Base-by-base conservation (phyloP, 1,140 invertebrate genomes). In the Phocides pigmalion region DNA sequence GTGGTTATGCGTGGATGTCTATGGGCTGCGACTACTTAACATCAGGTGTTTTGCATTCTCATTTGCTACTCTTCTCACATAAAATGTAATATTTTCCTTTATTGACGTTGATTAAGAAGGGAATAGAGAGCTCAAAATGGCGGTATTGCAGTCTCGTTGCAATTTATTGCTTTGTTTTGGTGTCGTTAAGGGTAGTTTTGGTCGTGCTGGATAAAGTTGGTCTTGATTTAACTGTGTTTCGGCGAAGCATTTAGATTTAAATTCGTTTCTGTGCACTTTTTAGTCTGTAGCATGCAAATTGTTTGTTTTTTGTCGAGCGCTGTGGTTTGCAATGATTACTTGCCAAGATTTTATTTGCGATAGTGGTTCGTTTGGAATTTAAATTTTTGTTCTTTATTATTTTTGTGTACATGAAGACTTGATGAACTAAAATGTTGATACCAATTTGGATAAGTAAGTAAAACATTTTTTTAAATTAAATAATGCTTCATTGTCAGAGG, bases 101-200 rank as follows among this genome's bases (percentile, higher is more conserved):
- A 6, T 12, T 39, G n/a, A 25, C 41, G 9, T 9, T 16, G 44
- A 39, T 54, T 64, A 54, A 12, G 51, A 47, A 32, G 16, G 50
- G 50, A 42, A 64, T 42, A 53, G 42, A 28, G 25, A n/a, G 1
- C 5, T 28, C 3, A 56, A 50, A 64, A 39, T 56, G 0, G 20
- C 1, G 12, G 44, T 19, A 47, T 47, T 4, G 14, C n/a, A 25
- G n/a, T 12, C 12, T 20, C 37, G 35, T 58, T 22, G 25, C 22
- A 59, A 67, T 72, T 71, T 71, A 64, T 72, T 68, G 51, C 62
- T 72, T 68, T 68, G 69, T 72, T 72, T 72, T 65, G 14, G 22
- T 28, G 44, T 58, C 54, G 54, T 46, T 58, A 25, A 58, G 14
- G 20, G 39, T 58, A 58, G 54, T 58, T 44, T 58, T 58, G 20